Evolutionary conservation across 2,888 invertebrate species (phyloP).

Genomic region (Latrodectus hesperus): DNA sequence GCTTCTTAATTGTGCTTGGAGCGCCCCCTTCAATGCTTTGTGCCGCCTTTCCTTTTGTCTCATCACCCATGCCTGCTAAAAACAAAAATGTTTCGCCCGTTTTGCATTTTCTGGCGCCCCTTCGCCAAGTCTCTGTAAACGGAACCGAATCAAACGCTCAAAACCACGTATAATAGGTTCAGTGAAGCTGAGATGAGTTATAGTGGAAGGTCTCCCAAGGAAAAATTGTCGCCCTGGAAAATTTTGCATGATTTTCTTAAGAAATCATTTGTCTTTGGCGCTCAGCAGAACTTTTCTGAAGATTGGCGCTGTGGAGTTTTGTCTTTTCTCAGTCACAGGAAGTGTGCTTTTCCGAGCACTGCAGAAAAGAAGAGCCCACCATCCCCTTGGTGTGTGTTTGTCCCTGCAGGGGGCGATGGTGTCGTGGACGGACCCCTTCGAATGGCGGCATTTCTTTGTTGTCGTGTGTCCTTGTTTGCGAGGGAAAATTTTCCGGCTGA

Average conservation of each 20-base stretch:
- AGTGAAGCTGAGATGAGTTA: slow-evolving; percentile 59
- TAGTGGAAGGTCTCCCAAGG: slow-evolving; percentile 26
- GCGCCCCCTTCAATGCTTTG: background rate
- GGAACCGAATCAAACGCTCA: slow-evolving; percentile 38
- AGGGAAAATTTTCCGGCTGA: slow-evolving; percentile 53
- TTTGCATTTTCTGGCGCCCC: slow-evolving; percentile 49
- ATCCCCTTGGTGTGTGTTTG: slow-evolving; percentile 56
- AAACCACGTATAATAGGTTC: slow-evolving; percentile 42
- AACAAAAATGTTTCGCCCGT: no score
- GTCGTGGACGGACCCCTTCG: slow-evolving; percentile 20
- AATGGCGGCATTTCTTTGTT: slow-evolving; percentile 65
- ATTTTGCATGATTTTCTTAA: slow-evolving; percentile 66
- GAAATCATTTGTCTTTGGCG: slow-evolving; percentile 64
- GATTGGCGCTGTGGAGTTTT: background rate
- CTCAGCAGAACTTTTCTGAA: slow-evolving; percentile 1
- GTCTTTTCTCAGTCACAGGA: slow-evolving; percentile 44
- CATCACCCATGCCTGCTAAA: no score
- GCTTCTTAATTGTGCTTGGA: background rate
- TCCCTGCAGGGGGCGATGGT: slow-evolving; percentile 60
- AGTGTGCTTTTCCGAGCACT: slow-evolving; percentile 42
- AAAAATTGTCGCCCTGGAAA: slow-evolving; percentile 62
- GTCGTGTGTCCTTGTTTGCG: slow-evolving; percentile 23
- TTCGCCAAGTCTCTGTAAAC: background rate
- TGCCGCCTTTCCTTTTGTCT: background rate
- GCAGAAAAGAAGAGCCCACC: slow-evolving; percentile 41